Evolutionary conservation across 2,797 vertebrate species (phyloP).

Genomic region (Oceanodroma leucorhoa): DNA sequence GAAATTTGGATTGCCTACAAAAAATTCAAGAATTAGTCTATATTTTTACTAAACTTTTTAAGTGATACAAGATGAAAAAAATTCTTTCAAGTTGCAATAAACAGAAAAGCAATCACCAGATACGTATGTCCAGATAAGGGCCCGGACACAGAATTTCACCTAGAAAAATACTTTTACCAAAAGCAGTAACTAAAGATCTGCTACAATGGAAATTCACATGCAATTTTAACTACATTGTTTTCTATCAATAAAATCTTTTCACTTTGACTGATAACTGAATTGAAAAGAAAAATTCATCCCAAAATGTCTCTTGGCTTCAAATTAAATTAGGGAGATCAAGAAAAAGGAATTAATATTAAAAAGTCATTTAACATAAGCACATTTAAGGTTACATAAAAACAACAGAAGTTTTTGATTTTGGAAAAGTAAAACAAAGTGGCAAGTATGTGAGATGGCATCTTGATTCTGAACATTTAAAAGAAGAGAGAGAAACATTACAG

Average conservation of each 20-base stretch:
- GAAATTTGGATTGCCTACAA: neutral
- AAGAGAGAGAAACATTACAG: neutral
- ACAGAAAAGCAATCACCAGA: neutral
- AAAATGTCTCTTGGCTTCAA: neutral
- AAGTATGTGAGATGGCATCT: neutral
- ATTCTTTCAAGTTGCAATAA: neutral
- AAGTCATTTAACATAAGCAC: neutral
- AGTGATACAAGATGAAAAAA: neutral
- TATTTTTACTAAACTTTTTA: neutral
- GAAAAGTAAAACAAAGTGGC: neutral
- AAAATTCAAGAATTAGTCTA: neutral
- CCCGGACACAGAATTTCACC: neutral
- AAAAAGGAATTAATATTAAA: neutral
- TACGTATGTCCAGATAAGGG: neutral
- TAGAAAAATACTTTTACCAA: neutral
- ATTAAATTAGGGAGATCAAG: neutral
- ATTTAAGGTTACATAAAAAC: neutral
- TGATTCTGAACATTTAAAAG: neutral
- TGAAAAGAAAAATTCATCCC: neutral
- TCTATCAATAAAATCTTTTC: neutral
- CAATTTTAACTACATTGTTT: neutral
- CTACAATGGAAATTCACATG: neutral
- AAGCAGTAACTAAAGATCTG: neutral
- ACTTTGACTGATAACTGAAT: neutral
- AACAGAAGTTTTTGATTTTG: neutral